Base-by-base conservation (phyloP, 1,140 invertebrate species). In the Apis cerana region DNA sequence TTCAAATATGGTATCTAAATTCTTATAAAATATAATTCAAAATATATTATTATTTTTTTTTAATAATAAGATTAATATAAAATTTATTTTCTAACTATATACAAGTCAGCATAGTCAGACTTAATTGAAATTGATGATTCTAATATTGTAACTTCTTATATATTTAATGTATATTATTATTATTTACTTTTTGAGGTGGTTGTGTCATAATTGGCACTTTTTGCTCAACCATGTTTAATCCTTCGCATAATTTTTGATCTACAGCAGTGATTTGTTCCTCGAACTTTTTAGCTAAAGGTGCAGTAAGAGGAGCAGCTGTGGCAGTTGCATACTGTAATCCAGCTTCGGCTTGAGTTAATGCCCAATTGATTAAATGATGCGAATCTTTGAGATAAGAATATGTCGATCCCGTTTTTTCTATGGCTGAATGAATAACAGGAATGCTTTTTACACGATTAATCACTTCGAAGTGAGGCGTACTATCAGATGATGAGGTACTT, bases 381-480 rank as follows among this genome's bases (percentile, higher is more conserved):
- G 93, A 93, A 91, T 94, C 95, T 91, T 96, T 96, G 13, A 96
- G 92, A 87, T 94, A 95, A 54, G 94, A 94, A 85, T 96, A 96
- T 33, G 95, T 95, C 75, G 94, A 94, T 82, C 94, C 94, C 5
- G 95, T 95, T 85, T 95, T 96, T 87, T 95, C 95, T 84, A 95
- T 95, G 0, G 95, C 95, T 27, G 94, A 94, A 84, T 95, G 94
- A 19, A 96, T 94, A 10, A 96, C 92, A 0, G 96, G 96, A 80
- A 96, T 94, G 80, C 95, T 95, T 67, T 94, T 94, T n/a, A 96
- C 94, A 9, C 95, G 94, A 85, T 96, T 94, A 13, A 96, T 77
- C 0, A 95, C 95, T 84, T 96, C 95, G 71, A 96, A 82, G 82
- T 95, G 94, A 13, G 95, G 95, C 10, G 19, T 13, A 8, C 27